Conservation (phyloP, 2,113 vertebrate species). For the Candoia aspera region DNA sequence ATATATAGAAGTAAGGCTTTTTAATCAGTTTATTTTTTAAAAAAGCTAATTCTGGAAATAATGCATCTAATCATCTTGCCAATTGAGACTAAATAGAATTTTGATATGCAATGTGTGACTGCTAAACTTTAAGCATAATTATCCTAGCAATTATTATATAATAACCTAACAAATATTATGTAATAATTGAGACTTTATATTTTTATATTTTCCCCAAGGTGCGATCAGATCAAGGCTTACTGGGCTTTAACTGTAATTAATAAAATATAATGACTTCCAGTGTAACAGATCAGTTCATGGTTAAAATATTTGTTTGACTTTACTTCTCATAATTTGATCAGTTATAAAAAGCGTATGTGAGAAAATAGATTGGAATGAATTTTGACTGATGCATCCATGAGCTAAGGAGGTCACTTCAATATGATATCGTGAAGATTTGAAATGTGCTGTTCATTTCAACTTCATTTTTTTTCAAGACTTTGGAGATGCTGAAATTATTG, state of each 20-base stretch:
- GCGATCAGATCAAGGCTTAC: fast-evolving
- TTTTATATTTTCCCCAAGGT: neutral
- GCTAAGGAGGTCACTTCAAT: constrained; percentile 26
- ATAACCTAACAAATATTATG: neutral
- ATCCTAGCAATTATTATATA: fast-evolving
- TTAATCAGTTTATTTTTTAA: constrained; percentile 28
- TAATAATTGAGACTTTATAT: neutral
- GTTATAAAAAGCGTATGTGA: constrained; percentile 27
- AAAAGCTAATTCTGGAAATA: neutral
- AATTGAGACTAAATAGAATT: neutral
- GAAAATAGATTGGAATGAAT: constrained; percentile 34
- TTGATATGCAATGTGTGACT: neutral
- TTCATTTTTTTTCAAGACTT: constrained; percentile 38
- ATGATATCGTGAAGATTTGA: constrained; percentile 15
- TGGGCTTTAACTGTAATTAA: fast-evolving
- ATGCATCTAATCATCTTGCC: neutral
- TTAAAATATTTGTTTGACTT: constrained; percentile 1
- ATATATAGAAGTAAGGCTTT: constrained; percentile 21
- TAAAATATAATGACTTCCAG: fast-evolving
- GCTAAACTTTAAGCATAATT: fast-evolving
- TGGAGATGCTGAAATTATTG: neutral
- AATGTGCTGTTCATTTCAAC: neutral
- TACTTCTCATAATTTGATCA: constrained; percentile 6
- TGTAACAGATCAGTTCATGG: neutral
- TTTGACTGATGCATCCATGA: constrained; percentile 18